These are phyloP conservation scores for Zoroaster sp. DNA, from an alignment of 53 echinoderm and acorn worm species.

Conservation along the genomic window DNA sequence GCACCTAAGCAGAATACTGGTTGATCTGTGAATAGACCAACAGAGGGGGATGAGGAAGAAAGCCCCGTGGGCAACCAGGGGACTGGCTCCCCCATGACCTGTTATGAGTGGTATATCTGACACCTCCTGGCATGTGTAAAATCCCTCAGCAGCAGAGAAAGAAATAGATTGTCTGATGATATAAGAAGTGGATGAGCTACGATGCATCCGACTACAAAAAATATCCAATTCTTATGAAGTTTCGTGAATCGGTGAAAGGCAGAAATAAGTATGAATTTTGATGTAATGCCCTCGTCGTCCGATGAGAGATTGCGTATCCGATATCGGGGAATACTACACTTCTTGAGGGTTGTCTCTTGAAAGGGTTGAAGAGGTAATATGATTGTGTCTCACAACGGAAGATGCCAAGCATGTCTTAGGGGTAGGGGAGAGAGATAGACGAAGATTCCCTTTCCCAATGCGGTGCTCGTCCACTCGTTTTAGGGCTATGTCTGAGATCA, in stretches of 20 bases:
- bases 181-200: background rate
- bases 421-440: slow-evolving; percentile 7
- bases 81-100: slow-evolving; percentile 38
- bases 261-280: slow-evolving; percentile 19
- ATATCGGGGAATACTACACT: background rate
- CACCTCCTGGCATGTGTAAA: slow-evolving; percentile 52
- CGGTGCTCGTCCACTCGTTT: slow-evolving; percentile 22
- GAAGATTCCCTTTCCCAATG: slow-evolving; percentile 32
- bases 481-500: slow-evolving; percentile 36
- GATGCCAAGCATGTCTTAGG: slow-evolving; percentile 43
- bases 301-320: slow-evolving; percentile 25
- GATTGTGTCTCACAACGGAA: slow-evolving; percentile 35
- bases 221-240: slow-evolving; percentile 11
- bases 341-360: background rate
- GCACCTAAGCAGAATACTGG: slow-evolving; percentile 26
- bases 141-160: background rate
- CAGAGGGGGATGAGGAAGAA: background rate
- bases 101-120: slow-evolving; percentile 52
- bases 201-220: background rate
- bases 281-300: background rate
- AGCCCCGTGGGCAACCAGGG: slow-evolving; percentile 23
- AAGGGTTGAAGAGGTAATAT: slow-evolving; percentile 14
- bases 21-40: slow-evolving; percentile 26
- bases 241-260: background rate
- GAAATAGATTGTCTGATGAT: background rate